Conservation (phyloP, 2,888 invertebrate species). For the Drosophila antonietae region DNA sequence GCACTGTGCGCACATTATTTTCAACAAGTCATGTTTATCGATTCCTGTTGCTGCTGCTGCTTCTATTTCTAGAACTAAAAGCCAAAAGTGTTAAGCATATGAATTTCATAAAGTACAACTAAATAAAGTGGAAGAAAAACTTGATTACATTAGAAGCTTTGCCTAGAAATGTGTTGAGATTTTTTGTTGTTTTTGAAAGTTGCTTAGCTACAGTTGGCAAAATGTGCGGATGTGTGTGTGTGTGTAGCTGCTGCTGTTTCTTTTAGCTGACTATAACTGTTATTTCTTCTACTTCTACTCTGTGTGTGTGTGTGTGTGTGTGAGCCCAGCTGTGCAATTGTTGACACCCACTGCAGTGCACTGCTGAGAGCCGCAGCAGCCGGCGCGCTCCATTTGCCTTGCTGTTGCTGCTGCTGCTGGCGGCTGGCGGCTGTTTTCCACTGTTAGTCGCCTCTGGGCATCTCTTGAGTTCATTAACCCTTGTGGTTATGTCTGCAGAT, state of each 20-base stretch:
- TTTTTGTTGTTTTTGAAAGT: constrained; percentile 53
- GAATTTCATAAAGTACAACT: constrained; percentile 41
- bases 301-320: constrained; percentile 44
- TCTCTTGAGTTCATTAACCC: constrained; percentile 70
- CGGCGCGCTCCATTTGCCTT: constrained; percentile 67
- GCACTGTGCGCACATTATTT: constrained; percentile 53
- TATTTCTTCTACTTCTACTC: constrained; percentile 54
- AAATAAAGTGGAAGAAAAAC: constrained; percentile 24
- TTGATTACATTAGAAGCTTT: constrained; percentile 57
- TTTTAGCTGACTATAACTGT: constrained; percentile 48
- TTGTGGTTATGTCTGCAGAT: constrained; percentile 48
- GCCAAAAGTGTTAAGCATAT: constrained; percentile 44
- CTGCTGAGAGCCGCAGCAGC: constrained; percentile 62
- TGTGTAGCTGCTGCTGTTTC: constrained; percentile 41
- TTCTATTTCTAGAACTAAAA: constrained; percentile 12
- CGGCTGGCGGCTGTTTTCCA: constrained; percentile 59
- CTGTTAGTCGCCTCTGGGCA: constrained; percentile 42
- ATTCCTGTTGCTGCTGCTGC: constrained; percentile 42
- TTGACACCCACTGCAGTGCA: constrained; percentile 74
- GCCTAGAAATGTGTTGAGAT: constrained; percentile 50
- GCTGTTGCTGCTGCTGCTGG: constrained; percentile 53
- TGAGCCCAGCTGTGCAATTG: constrained; percentile 74
- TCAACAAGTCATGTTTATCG: constrained; percentile 61
- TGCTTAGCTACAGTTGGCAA: constrained; percentile 35
- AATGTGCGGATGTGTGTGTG: constrained; percentile 20